phyloP scores from a whole-genome alignment of 1,140 invertebrate genomes.

The Stegodyphus mimosarum region DNA sequence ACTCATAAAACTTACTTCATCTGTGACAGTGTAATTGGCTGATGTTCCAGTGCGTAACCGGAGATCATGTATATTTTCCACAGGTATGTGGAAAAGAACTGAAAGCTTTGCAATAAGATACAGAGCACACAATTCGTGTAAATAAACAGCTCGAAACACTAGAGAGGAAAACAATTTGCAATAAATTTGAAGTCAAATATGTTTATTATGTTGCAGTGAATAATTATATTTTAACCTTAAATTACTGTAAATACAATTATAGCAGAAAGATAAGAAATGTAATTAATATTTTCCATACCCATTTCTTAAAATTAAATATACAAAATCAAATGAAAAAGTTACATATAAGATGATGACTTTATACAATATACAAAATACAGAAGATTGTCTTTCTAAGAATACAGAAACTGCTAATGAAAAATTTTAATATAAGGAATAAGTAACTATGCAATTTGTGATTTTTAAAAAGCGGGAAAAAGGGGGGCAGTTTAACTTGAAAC shows the following conservation, averaged over 20 bases:
- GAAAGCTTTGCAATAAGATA: slow-evolving; percentile 39
- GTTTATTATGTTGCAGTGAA: too few species aligned
- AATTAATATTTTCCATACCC: background rate
- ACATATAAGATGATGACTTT: too few species aligned
- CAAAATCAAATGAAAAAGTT: too few species aligned
- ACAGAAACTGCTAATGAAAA: too few species aligned
- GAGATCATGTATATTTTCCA: slow-evolving; percentile 46
- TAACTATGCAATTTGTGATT: too few species aligned
- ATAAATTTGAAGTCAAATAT: too few species aligned
- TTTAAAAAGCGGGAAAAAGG: too few species aligned
- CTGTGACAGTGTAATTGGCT: slow-evolving; percentile 34
- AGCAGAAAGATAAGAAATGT: background rate
- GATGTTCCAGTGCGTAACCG: slow-evolving; percentile 27
- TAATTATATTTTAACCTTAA: background rate
- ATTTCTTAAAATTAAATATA: background rate
- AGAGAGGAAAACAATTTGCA: background rate
- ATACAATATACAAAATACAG: too few species aligned
- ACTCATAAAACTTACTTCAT: slow-evolving; percentile 28
- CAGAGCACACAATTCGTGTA: slow-evolving; percentile 30
- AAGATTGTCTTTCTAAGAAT: too few species aligned
- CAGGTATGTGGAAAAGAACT: slow-evolving; percentile 24
- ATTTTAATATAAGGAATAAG: too few species aligned
- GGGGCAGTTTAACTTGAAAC: too few species aligned
- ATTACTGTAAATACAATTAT: background rate
- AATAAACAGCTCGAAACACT: slow-evolving; percentile 49